A percentile compares a stretch with the other conserved stretches of the same genome.
These are phyloP conservation scores for Montipora cactus DNA, from an alignment of 64 coral and sea anemone species.

Conservation along the genomic window DNA sequence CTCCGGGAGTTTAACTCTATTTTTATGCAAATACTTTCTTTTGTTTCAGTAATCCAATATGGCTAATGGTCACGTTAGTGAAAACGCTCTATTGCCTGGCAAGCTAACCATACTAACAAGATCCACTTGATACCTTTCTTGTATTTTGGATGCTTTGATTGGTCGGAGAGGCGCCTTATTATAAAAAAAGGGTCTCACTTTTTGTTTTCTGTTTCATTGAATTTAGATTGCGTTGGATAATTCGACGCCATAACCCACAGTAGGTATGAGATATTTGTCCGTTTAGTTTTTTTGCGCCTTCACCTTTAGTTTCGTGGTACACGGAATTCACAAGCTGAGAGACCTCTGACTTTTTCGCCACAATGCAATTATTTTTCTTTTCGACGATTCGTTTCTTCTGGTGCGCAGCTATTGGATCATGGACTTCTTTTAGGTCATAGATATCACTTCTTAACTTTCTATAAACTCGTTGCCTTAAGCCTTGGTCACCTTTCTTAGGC, in stretches of 20 bases:
- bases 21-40: no score
- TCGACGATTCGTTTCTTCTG: slow-evolving; percentile 5
- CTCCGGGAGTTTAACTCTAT: no score
- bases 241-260: neutral
- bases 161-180: slow-evolving; percentile 33
- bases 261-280: neutral
- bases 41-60: no score
- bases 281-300: neutral
- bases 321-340: neutral
- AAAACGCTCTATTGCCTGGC: neutral
- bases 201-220: neutral
- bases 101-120: neutral
- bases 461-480: neutral
- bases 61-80: no score
- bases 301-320: neutral
- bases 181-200: neutral
- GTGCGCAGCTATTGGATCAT: neutral
- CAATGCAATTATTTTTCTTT: neutral
- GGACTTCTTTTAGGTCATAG: neutral
- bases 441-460: neutral
- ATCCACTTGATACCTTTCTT: slow-evolving; percentile 23
- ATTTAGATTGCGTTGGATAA: slow-evolving; percentile 2
- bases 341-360: neutral
- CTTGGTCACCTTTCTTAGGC: neutral
- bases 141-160: neutral